A percentile compares a stretch with the other conserved stretches of the same genome.
Conservation (phyloP, 2,888 invertebrate genomes). For the Anodontia alba region DNA sequence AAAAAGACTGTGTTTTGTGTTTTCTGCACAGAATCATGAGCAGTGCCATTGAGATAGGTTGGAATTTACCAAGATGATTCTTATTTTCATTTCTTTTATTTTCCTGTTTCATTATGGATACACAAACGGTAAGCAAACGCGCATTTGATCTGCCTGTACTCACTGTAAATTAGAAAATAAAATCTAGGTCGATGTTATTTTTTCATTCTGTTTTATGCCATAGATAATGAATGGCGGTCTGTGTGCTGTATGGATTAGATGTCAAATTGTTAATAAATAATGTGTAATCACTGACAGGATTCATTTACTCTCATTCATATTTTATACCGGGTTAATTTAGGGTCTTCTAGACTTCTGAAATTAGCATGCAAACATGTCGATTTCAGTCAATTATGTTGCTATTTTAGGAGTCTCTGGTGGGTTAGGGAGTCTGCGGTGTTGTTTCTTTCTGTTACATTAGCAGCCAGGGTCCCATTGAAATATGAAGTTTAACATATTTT, state of each 20-base stretch:
- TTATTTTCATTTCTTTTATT: background rate
- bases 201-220: background rate
- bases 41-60: background rate
- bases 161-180: background rate
- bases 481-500: background rate
- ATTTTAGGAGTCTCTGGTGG: background rate
- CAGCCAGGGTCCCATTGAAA: no score
- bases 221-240: background rate
- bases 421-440: background rate
- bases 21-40: conserved; percentile 3
- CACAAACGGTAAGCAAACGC: background rate
- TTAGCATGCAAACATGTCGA: background rate
- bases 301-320: background rate
- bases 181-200: conserved; percentile 2
- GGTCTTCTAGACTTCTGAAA: background rate
- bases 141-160: background rate
- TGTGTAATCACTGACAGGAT: background rate
- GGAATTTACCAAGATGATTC: conserved; percentile 10
- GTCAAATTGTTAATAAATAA: background rate
- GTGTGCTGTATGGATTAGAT: background rate
- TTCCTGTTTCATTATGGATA: background rate
- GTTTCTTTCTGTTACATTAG: no score
- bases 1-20: conserved; percentile 13
- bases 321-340: background rate
- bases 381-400: background rate